Conservation (phyloP, 2,113 vertebrate species). For the Ictalurus furcatus region DNA sequence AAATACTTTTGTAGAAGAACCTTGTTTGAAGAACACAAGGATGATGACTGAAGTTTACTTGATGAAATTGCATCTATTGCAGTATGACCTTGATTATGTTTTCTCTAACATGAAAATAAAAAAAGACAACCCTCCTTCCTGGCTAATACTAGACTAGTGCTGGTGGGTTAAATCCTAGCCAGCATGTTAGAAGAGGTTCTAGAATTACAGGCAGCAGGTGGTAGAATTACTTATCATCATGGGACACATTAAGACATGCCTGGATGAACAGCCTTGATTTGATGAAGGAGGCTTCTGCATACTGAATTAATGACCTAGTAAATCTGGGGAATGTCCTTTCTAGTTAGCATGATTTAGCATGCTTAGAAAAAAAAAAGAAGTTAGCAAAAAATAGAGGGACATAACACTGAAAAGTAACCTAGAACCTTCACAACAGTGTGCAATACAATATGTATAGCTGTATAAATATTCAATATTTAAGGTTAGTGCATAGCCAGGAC, state of each 20-base stretch:
- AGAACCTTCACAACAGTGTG: not conserved
- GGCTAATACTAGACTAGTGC: not conserved
- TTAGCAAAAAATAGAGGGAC: not conserved
- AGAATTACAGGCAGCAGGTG: conserved; percentile 35
- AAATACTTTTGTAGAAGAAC: not conserved
- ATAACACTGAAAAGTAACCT: conserved; percentile 4
- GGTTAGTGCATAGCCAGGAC: conserved; percentile 23
- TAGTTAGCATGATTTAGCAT: conserved; percentile 41
- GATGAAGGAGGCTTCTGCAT: conserved; percentile 45
- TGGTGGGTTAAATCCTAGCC: not conserved
- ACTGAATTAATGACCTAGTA: conserved; percentile 50
- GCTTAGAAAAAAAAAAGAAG: conserved; percentile 15
- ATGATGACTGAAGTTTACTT: not conserved
- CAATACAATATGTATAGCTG: not conserved
- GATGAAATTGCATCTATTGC: not conserved
- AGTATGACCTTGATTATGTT: conserved; percentile 1
- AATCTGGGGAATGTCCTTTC: conserved; percentile 44
- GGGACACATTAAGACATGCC: conserved; percentile 50
- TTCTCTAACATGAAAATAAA: not conserved
- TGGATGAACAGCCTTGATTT: conserved; percentile 37
- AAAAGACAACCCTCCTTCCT: not conserved
- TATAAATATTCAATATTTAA: conserved; percentile 12
- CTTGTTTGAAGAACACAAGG: conserved; percentile 5
- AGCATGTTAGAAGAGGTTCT: conserved; percentile 28
- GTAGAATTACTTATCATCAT: conserved; percentile 48